Evolutionary conservation across 2,888 invertebrate genomes (phyloP).

Genomic region (Leucophora obtusa): DNA sequence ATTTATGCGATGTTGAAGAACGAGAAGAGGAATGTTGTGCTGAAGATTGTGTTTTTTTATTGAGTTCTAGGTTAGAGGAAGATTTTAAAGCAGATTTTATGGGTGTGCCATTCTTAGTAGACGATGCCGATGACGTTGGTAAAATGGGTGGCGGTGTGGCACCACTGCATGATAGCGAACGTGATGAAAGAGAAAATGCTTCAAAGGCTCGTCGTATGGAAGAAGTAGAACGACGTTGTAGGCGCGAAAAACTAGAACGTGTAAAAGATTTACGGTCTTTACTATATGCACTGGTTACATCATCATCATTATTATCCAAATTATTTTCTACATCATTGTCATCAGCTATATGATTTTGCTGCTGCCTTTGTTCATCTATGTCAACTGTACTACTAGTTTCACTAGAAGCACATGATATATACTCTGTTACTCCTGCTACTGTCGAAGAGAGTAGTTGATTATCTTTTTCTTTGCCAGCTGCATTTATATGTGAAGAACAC

Average conservation of each 20-base stretch:
- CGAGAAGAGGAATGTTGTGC: slow-evolving; percentile 63
- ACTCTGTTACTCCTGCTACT: slow-evolving; percentile 64
- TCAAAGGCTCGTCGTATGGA: slow-evolving; percentile 87
- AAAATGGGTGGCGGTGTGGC: slow-evolving; percentile 72
- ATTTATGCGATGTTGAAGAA: slow-evolving; percentile 56
- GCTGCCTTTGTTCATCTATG: slow-evolving; percentile 77
- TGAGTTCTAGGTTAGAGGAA: slow-evolving; percentile 71
- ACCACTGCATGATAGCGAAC: slow-evolving; percentile 84
- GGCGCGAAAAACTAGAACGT: slow-evolving; percentile 74
- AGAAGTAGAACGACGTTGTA: slow-evolving; percentile 82
- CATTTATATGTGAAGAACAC: slow-evolving; percentile 77
- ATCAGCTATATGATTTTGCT: slow-evolving; percentile 24
- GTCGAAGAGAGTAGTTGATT: slow-evolving; percentile 31
- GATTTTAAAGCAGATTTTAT: slow-evolving; percentile 73
- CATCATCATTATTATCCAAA: slow-evolving; percentile 19
- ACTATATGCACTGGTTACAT: slow-evolving; percentile 1
- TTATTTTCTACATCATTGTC: slow-evolving; percentile 4
- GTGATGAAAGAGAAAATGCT: slow-evolving; percentile 82
- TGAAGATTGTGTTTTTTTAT: slow-evolving; percentile 64
- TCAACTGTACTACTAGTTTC: slow-evolving; percentile 82
- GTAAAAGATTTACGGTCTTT: slow-evolving; percentile 69
- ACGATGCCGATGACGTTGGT: slow-evolving; percentile 54
- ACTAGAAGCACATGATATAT: slow-evolving; percentile 79
- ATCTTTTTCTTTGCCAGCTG: slow-evolving; percentile 48
- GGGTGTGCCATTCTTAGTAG: slow-evolving; percentile 65